Base-by-base conservation (phyloP, 2,888 invertebrate species). In the Lycocerus yunnanus region DNA sequence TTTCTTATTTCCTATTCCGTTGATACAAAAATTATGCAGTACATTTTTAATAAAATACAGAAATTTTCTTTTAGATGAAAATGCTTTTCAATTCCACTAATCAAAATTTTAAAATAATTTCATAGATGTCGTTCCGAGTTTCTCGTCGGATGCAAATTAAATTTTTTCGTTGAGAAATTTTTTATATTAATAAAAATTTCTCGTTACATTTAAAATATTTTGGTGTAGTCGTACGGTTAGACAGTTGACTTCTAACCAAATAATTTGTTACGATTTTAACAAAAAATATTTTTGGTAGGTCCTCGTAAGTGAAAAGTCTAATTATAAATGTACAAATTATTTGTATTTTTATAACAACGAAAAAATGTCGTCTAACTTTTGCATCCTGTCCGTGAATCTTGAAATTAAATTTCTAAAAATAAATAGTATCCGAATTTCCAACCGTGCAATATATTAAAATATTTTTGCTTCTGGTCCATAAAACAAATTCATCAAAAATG, bases 371-470 rank as follows among this genome's bases (percentile, higher is more conserved):
- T 43, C n/a, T 5, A 63, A 63, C 6, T 18, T 61, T 63, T 63
- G 18, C 61, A 63, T 63, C 61, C 61, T 63, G 61, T 63, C 20
- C 20, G 20, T 43, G 20, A 63, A 18, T 20, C 61, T 63, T 63
- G 61, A 63, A 63, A 63, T 63, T 63, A 63, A 20, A 15, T n/a
- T 63, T 63, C 61, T 63, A 63, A 63, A 63, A 63, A 63, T 63
- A 63, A 63, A 63, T 16, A 63, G 20, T 63, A 63, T 63, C 61
- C 61, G 61, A 63, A 18, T 6, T 63, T 63, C 61, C 16, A 63
- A 63, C 18, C 61, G 61, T 63, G 20, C 3, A 63, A 18, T 18
- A 20, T 18, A 63, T 63, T 63, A 63, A 63, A 63, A 63, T 63
- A 63, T 63, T 43, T 43, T 20, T 63, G 61, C 61, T 63, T 63